Conservation (phyloP, 2,888 invertebrate genomes). For the Drosophila birchii region DNA sequence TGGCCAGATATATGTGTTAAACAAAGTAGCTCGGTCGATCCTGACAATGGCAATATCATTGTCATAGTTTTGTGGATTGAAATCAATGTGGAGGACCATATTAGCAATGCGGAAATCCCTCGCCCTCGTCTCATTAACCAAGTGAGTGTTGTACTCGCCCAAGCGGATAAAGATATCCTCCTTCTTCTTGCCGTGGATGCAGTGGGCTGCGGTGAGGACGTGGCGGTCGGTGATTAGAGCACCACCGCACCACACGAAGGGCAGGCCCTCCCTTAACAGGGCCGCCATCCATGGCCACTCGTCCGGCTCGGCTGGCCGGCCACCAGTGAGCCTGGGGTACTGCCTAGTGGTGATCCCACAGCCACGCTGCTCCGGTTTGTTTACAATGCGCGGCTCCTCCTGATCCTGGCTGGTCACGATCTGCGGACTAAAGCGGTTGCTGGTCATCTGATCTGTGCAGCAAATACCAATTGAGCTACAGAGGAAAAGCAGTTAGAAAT, state of each 20-base stretch:
- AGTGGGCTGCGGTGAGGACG: slow-evolving; percentile 87
- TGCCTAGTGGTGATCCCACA: slow-evolving; percentile 84
- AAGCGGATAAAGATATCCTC: slow-evolving; percentile 89
- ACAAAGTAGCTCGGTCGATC: slow-evolving; percentile 88
- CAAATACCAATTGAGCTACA: slow-evolving; percentile 89
- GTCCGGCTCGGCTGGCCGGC: slow-evolving; percentile 87
- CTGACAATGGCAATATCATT: slow-evolving; percentile 92
- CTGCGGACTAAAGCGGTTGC: slow-evolving; percentile 76
- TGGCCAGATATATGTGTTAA: slow-evolving; percentile 93
- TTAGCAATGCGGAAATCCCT: slow-evolving; percentile 89
- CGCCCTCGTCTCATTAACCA: slow-evolving; percentile 88
- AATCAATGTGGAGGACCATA: slow-evolving; percentile 89
- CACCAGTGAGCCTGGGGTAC: slow-evolving; percentile 87
- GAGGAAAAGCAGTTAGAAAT: not conserved
- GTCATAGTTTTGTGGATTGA: slow-evolving; percentile 88
- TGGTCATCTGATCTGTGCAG: slow-evolving; percentile 87
- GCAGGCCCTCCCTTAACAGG: slow-evolving; percentile 87
- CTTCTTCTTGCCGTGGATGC: slow-evolving; percentile 86
- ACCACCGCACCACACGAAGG: slow-evolving; percentile 90
- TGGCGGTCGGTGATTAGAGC: slow-evolving; percentile 90
- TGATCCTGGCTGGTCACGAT: slow-evolving; percentile 55
- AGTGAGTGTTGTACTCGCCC: slow-evolving; percentile 92
- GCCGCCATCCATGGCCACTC: slow-evolving; percentile 96
- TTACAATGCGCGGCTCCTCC: slow-evolving; percentile 65
- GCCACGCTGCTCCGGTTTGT: slow-evolving; percentile 82